Base-by-base conservation (phyloP, 2,113 vertebrate species). In the Numenius arquata region DNA sequence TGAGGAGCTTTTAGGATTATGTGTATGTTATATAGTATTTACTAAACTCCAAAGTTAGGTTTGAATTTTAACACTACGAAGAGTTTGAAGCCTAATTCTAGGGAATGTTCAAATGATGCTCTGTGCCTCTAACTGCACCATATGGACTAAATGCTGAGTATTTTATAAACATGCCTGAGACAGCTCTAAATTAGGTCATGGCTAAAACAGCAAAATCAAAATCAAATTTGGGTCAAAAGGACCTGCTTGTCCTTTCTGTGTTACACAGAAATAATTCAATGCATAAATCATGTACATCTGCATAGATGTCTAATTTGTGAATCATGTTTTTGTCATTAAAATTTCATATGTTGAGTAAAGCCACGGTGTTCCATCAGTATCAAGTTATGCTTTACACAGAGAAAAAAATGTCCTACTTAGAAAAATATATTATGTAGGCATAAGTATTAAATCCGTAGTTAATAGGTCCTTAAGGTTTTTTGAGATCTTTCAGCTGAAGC, bases 171-270 rank as follows among this genome's bases (percentile, higher is more conserved):
- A 67, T 73, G 81, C 55, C 40, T 72, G 70, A 95, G 87, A 96
- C 74, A 91, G 84, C 75, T 89, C 68, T 95, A 94, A 96, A 94
- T 85, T 95, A 94, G 89, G 88, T 95, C 96, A 97, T 88, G 93
- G 81, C 89, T 94, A 93, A 95, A 96, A 34, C 56, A 88, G 78
- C 48, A 88, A 89, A 89, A 87, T 78, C 79, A 80, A 88, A 95
- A 77, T 94, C 25, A 90, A 92, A 90, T 95, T 89, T 90, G 53
- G 80, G 85, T 96, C 82, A 95, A 71, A 78, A 94, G 66, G 72
- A 83, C 47, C 48, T 83, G 32, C 22, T 68, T 78, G 50, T 96
- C 48, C 52, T 87, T 90, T 88, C 47, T 47, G 38, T 85, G 67
- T 80, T 82, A 90, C 50, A 92, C 16, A 66, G 52, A 92, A 91